Evolutionary conservation across 2,113 vertebrate genomes (phyloP), one percentile per base, ranked within the genome.

Genomic region (Rostratula benghalensis): DNA sequence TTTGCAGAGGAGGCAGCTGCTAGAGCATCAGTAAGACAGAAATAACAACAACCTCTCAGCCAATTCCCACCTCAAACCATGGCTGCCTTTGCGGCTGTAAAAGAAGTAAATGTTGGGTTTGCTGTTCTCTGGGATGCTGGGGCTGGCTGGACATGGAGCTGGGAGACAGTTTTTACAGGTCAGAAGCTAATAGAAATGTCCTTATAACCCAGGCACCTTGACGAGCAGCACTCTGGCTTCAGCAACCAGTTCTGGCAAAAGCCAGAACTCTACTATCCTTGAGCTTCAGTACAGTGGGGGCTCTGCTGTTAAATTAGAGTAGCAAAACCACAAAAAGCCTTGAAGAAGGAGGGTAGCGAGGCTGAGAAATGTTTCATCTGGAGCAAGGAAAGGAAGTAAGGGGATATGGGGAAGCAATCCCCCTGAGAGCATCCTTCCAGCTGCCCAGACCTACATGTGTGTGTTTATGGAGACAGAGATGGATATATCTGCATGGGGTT

Each of bases 361-460:
- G 39, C n/a, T 69, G 41, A 80, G 43, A 86, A 80, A 41, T 3
- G 6, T 11, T 88, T 11, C 4, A 0, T 77, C 59, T 83, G 31
- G 59, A 59, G 50, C 6, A 57, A 86, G 63, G 41, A 57, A 73
- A 90, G 22, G 45, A 96, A 90, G n/a, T 21, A 50, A 92, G 37
- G 43, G n/a, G 37, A 51, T 74, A 83, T 0, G 0, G 54, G 25
- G 87, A 73, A 73, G 5, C 13, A 53, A 53, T 50, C 59, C 28
- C 46, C 25, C 13, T 0, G 3, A 88, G 17, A 57, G 0, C 10
- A 25, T 73, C 16, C 30, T 65, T 80, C 35, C 75, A 43, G 53
- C 74, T 82, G 30, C 27, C 33, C 71, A 54, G 50, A 57, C n/a
- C 30, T 56, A 45, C 0, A 1, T 0, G 2, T 43, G 27, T 78